These are phyloP conservation scores for Albula glossodonta DNA, from an alignment of 2,113 vertebrate species.

Conservation along the genomic window DNA sequence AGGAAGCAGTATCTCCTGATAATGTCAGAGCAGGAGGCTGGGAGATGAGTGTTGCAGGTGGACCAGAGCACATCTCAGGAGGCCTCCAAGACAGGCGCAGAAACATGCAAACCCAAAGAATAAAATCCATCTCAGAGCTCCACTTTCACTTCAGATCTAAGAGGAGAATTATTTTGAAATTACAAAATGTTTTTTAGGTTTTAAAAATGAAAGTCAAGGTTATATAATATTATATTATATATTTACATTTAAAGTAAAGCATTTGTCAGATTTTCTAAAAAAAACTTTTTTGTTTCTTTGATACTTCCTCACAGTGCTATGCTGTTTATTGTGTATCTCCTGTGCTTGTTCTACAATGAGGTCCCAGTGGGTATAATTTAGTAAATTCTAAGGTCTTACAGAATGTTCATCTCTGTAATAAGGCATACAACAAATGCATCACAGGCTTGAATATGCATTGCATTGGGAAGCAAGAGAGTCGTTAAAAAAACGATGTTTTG, in stretches of 20 bases:
- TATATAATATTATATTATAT: neutral
- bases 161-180: neutral
- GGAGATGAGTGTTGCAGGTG: neutral
- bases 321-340: conserved; percentile 63
- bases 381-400: conserved; percentile 68
- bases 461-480: conserved; percentile 56
- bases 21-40: neutral
- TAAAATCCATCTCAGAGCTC: too few species aligned
- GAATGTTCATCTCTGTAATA: conserved; percentile 70
- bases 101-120: too few species aligned
- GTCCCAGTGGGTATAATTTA: conserved; percentile 60
- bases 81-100: too few species aligned
- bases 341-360: conserved; percentile 70
- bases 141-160: neutral
- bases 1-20: neutral
- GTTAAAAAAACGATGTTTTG: conserved; percentile 60
- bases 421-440: conserved; percentile 68
- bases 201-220: too few species aligned
- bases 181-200: too few species aligned
- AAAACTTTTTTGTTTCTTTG: conserved; percentile 8
- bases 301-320: conserved; percentile 30
- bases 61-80: too few species aligned
- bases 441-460: conserved; percentile 66
- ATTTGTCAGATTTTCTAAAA: conserved; percentile 5
- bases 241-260: neutral